A percentile compares a stretch with the other conserved stretches of the same genome.
These are phyloP conservation scores for Syrphus vitripennis DNA, from an alignment of 2,888 invertebrate species.

Conservation along the genomic window DNA sequence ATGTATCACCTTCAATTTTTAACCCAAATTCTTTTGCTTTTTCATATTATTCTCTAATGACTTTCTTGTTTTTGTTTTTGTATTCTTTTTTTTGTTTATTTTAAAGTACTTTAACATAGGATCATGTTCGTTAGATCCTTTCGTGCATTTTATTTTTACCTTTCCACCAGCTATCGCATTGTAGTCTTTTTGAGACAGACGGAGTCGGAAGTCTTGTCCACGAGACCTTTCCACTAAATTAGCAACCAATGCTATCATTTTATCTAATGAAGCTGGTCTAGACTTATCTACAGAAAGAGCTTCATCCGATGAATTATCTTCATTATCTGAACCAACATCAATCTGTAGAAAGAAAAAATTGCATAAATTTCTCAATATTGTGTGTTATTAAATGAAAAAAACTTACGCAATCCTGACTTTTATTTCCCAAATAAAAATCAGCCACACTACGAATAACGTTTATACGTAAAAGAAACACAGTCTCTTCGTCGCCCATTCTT, in stretches of 20 bases:
- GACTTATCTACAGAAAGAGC: slow-evolving; percentile 86
- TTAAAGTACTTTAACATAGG: no score
- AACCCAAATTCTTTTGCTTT: no score
- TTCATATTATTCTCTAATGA: no score
- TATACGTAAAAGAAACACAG: slow-evolving; percentile 91
- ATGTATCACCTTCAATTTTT: no score
- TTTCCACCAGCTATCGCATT: slow-evolving; percentile 93
- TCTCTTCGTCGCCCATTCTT: slow-evolving; percentile 97
- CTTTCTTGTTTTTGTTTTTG: no score
- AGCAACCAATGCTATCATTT: slow-evolving; percentile 96
- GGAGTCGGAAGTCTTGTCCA: slow-evolving; percentile 88
- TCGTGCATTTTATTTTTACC: slow-evolving; percentile 82
- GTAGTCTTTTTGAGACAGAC: slow-evolving; percentile 89
- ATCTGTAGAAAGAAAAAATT: slow-evolving; percentile 73
- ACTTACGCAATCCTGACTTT: slow-evolving; percentile 86
- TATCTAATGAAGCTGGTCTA: slow-evolving; percentile 94
- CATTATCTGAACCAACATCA: slow-evolving; percentile 81
- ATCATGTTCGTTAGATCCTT: no score
- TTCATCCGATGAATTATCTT: slow-evolving; percentile 82
- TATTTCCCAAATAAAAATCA: slow-evolving; percentile 95
- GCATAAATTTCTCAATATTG: background rate
- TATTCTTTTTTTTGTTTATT: no score
- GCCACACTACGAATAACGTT: slow-evolving; percentile 95
- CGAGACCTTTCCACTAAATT: slow-evolving; percentile 94
- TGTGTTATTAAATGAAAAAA: slow-evolving; percentile 36